phyloP scores from a whole-genome alignment of 1,140 invertebrate species.

The Zaprionus capensis region DNA sequence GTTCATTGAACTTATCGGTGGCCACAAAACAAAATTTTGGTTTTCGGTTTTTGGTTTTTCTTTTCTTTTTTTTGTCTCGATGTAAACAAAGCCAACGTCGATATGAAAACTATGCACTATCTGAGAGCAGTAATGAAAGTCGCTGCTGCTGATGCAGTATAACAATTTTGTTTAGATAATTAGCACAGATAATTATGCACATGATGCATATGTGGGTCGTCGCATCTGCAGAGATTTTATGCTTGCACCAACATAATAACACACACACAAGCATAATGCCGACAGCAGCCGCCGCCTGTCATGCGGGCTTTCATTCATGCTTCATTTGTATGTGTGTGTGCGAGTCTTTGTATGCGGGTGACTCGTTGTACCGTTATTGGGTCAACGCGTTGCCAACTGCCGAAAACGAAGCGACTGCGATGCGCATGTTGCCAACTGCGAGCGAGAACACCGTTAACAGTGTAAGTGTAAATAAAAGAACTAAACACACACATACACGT shows the following conservation, averaged over 20 bases:
- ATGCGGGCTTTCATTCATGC: slow-evolving; percentile 71
- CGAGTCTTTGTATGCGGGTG: slow-evolving; percentile 35
- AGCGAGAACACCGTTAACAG: slow-evolving; percentile 51
- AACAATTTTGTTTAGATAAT: slow-evolving; percentile 28
- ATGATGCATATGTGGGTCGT: slow-evolving; percentile 60
- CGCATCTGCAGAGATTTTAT: slow-evolving; percentile 66
- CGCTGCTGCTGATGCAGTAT: slow-evolving; percentile 14
- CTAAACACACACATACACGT: slow-evolving; percentile 38
- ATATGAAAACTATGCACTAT: slow-evolving; percentile 53
- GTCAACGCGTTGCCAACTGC: slow-evolving; percentile 76
- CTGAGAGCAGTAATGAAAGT: slow-evolving; percentile 18
- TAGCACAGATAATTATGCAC: slow-evolving; percentile 36
- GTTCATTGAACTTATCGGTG: slow-evolving; percentile 67
- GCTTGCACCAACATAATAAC: slow-evolving; percentile 33
- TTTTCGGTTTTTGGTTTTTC: slow-evolving; percentile 10
- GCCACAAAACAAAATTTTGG: slow-evolving; percentile 47
- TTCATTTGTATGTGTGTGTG: slow-evolving; percentile 22
- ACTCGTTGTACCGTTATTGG: slow-evolving; percentile 67
- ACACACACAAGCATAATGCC: slow-evolving; percentile 39
- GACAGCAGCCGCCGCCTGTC: slow-evolving; percentile 25
- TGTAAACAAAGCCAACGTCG: slow-evolving; percentile 55
- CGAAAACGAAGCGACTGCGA: slow-evolving; percentile 38
- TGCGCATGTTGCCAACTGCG: slow-evolving; percentile 46
- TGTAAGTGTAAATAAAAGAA: slow-evolving; percentile 64
- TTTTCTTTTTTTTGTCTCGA: slow-evolving; percentile 23